Percentiles rank a stretch among this genome's conserved stretches.
phyloP scores from a whole-genome alignment of 2,888 invertebrate species.

The Sylvicola fuscatus region DNA sequence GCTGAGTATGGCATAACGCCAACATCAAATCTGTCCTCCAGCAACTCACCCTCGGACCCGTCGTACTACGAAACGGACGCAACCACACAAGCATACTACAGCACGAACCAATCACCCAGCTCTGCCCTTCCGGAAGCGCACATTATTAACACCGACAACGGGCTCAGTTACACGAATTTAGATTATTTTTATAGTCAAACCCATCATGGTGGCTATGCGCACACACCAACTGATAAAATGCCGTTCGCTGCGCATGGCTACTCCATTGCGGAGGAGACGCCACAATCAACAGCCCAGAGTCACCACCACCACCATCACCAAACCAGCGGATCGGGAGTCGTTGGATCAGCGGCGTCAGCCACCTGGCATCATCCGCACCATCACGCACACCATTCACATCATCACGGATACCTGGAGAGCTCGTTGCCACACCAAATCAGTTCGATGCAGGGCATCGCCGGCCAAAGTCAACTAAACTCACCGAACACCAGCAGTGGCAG shows the following conservation, averaged over 20 bases:
- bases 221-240: constrained; percentile 26
- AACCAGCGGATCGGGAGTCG: constrained; percentile 1
- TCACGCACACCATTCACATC: constrained; percentile 13
- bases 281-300: neutral
- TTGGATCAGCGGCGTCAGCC: constrained; percentile 13
- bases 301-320: neutral
- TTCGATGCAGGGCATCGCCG: constrained; percentile 5
- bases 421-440: constrained; percentile 9
- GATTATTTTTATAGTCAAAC: constrained; percentile 45
- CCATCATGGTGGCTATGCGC: constrained; percentile 22
- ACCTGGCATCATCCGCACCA: constrained; percentile 16
- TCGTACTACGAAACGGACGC: constrained; percentile 20
- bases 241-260: constrained; percentile 36
- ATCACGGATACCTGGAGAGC: constrained; percentile 9
- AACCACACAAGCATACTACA: neutral
- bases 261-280: constrained; percentile 15
- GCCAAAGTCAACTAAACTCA: constrained; percentile 6
- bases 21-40: constrained; percentile 7
- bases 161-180: constrained; percentile 74
- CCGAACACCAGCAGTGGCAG: neutral
- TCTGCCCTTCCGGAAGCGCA: constrained; percentile 25
- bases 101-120: constrained; percentile 8
- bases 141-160: constrained; percentile 68
- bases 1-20: constrained; percentile 26
- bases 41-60: neutral